Evolutionary conservation across 2,113 vertebrate species (phyloP).

Genomic region (Embiotoca jacksoni): DNA sequence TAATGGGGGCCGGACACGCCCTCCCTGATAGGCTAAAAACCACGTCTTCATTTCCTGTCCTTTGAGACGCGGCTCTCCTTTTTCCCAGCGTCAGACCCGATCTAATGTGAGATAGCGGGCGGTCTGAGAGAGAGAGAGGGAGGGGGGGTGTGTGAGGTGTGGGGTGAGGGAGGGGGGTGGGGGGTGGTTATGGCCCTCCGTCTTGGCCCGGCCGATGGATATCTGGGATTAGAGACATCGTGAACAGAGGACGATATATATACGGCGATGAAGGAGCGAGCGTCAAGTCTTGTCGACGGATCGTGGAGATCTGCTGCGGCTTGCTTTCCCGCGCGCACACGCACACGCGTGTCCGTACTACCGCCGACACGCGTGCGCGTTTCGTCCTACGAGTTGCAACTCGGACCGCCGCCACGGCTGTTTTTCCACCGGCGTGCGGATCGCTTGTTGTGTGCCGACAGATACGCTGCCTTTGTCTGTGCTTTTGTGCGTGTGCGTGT

Average conservation of each 20-base stretch:
- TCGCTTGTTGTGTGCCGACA: slow-evolving; percentile 29
- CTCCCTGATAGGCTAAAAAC: slow-evolving; percentile 35
- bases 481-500: slow-evolving; percentile 22
- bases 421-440: slow-evolving; percentile 13
- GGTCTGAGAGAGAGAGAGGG: slow-evolving; percentile 23
- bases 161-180: slow-evolving; percentile 1
- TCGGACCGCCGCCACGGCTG: neutral
- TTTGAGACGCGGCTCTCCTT: slow-evolving; percentile 35
- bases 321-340: too few relatives aligned
- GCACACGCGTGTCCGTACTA: too few relatives aligned
- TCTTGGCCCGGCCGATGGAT: neutral
- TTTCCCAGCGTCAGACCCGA: slow-evolving; percentile 49
- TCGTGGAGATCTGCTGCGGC: too few relatives aligned
- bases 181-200: neutral
- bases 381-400: neutral
- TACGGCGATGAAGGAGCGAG: too few relatives aligned
- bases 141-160: slow-evolving; percentile 1
- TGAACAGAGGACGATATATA: too few relatives aligned
- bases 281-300: too few relatives aligned
- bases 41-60: slow-evolving; percentile 70
- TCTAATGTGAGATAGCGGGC: slow-evolving; percentile 62
- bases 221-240: too few relatives aligned
- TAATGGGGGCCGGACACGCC: slow-evolving; percentile 8
- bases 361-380: too few relatives aligned
- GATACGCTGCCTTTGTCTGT: slow-evolving; percentile 30